phyloP scores from a whole-genome alignment of 2,113 vertebrate genomes.

The Panthera leo region DNA sequence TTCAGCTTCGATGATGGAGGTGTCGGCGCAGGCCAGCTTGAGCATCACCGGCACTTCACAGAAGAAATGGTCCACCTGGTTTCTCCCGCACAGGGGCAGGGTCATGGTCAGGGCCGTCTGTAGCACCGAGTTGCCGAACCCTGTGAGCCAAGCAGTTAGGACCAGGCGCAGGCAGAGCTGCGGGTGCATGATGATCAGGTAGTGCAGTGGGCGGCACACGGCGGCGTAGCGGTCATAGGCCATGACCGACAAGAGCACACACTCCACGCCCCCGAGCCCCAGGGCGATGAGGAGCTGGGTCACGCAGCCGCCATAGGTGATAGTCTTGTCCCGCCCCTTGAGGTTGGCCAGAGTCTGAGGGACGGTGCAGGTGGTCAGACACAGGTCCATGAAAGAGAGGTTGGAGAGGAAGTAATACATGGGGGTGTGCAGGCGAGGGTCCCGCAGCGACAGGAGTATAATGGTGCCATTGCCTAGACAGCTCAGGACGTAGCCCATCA shows the following conservation, averaged over 20 bases:
- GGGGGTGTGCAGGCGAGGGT: constrained; percentile 60
- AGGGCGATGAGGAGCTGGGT: constrained; percentile 67
- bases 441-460: constrained; percentile 17
- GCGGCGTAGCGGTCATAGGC: constrained; percentile 70
- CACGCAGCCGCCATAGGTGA: constrained; percentile 61
- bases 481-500: constrained; percentile 60
- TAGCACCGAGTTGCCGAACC: constrained; percentile 40
- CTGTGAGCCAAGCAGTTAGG: constrained; percentile 49
- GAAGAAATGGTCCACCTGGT: constrained; percentile 70
- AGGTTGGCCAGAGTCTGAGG: constrained; percentile 68
- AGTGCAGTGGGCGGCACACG: constrained; percentile 62
- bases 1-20: constrained; percentile 15
- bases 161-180: constrained; percentile 53
- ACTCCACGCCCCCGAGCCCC: constrained; percentile 60
- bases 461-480: constrained; percentile 55
- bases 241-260: constrained; percentile 68
- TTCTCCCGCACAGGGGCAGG: constrained; percentile 60
- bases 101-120: constrained; percentile 57
- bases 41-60: constrained; percentile 70
- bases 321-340: constrained; percentile 39
- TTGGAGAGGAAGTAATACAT: constrained; percentile 78
- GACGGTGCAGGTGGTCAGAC: constrained; percentile 62
- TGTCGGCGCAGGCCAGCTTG: constrained; percentile 55
- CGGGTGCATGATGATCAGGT: constrained; percentile 50
- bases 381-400: constrained; percentile 72